Evolutionary conservation across 2,113 vertebrate genomes (phyloP), one percentile per base, ranked within the genome.

Genomic region (Pluvianellus socialis): DNA sequence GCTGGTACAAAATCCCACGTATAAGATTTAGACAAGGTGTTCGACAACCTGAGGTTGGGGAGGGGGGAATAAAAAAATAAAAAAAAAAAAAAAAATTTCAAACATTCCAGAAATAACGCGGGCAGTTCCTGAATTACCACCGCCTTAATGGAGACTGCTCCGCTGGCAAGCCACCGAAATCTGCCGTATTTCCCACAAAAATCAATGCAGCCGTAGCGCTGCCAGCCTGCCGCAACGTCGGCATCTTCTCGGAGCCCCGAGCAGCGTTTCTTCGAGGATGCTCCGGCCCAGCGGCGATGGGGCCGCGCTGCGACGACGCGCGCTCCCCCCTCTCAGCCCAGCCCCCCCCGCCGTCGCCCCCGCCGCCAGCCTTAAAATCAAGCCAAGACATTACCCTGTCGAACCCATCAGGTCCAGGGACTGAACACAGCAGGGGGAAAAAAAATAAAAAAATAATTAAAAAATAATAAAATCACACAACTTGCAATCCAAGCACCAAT

Each of bases 361-460:
- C 47, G 4, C 6, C 28, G 2, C 8, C 4, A 3, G 76, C 44
- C 38, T 63, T 1, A 9, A 24, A 26, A n/a, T 3, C 72, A 0
- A 8, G 33, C 0, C 0, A 19, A 11, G 55, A 35, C 14, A 1
- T 3, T 8, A 2, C 62, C 3, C 44, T 32, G 7, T 1, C 65
- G 4, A 28, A 73, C 3, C 45, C 85, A 1, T 3, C 62, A 14
- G 18, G 22, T 1, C 30, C 80, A 23, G 74, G 32, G 38, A 5
- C 10, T 1, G 6, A 10, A 6, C 0, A 4, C 12, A 12, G 59
- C n/a, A 27, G 40, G n/a, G 5, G 10, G 30, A 32, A 61, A 12
- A 44, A 33, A 47, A 38, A 11, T 52, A 19, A 32, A 56, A 7
- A 12, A 56, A 44, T 10, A 44, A 44, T 5, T 19, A 47, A 47